A percentile compares a stretch with the other conserved stretches of the same genome.
Evolutionary conservation across 2,113 vertebrate genomes (phyloP).

Genomic region (Zootoca vivipara): DNA sequence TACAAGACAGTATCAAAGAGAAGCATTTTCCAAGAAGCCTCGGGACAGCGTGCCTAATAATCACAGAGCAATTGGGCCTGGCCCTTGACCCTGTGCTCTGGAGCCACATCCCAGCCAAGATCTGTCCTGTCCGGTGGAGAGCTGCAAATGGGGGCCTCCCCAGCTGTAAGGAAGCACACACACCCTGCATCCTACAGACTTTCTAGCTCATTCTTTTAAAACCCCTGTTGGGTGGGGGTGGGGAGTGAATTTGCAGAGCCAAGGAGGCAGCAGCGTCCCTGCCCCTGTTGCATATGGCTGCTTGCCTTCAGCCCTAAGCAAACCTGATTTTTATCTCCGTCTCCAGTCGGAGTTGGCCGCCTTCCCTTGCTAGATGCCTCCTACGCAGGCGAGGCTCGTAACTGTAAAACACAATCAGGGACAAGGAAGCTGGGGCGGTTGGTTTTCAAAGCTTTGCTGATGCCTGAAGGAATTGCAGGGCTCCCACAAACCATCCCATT

Average conservation of each 20-base stretch:
- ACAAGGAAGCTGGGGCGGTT: slow-evolving; percentile 48
- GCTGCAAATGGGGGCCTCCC: background rate
- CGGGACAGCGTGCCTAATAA: background rate
- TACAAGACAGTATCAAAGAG: background rate
- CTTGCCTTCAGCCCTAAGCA: slow-evolving; percentile 67
- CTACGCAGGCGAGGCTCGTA: slow-evolving; percentile 61
- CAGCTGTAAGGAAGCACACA: background rate
- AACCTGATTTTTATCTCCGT: slow-evolving; percentile 72
- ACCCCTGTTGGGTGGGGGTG: background rate
- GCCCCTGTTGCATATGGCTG: slow-evolving; percentile 44
- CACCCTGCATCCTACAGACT: background rate
- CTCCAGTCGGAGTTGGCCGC: slow-evolving; percentile 67
- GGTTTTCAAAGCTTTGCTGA: slow-evolving; percentile 32
- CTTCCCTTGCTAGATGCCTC: slow-evolving; percentile 60
- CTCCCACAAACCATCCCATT: too few species aligned
- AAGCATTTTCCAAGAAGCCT: background rate
- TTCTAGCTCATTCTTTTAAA: slow-evolving; percentile 20
- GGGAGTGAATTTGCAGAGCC: background rate
- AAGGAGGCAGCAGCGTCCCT: slow-evolving; percentile 9
- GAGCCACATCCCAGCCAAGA: background rate
- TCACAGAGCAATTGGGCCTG: background rate
- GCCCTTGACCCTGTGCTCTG: slow-evolving; percentile 2
- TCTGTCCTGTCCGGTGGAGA: background rate
- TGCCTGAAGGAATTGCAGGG: background rate
- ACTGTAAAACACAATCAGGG: slow-evolving; percentile 49